Evolutionary conservation across 2,113 vertebrate species (phyloP), one percentile per base, ranked within the genome.

Genomic region (Gulo gulo): DNA sequence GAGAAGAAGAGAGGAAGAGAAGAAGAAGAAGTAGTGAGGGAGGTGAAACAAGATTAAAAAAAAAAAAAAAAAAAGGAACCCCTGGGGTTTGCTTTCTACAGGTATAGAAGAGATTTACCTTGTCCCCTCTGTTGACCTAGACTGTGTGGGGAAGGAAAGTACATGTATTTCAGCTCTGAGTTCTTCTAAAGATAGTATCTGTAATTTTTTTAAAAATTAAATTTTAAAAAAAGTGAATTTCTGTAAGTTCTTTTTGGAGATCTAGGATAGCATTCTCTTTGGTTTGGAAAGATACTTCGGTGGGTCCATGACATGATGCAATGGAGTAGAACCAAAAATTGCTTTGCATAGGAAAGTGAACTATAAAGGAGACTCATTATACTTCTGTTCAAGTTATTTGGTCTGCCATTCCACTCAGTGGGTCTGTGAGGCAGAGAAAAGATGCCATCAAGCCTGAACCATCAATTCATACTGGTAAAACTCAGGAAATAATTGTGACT

Each of bases 221-320:
- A 73, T 57, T 55, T 1, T 2, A 47, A 69, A 92, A 71, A 79
- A 45, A 65, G 4, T 36, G 69, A 65, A 24, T 69, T 92, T 95
- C 15, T 57, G 0, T 50, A 61, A 81, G n/a, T 84, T 78, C 31
- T 82, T 82, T 52, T 39, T 81, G 50, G 50, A 74, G 36, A 31
- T 71, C 12, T 45, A 73, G 86, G 59, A 65, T 9, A 67, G 29
- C 63, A 20, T 88, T 90, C 69, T 73, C 69, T 91, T 79, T 50
- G 42, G 80, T 91, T 73, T 96, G 67, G 65, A 74, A 92, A 96
- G 91, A 82, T 73, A 23, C 42, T 81, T 95, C n/a, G 69, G 0
- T 74, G 39, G 59, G 45, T 52, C 45, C 42, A 55, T 86, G 91
- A 86, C 16, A 29, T 24, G 61, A 57, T 81, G 71, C 24, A 26